A percentile compares a stretch with the other conserved stretches of the same genome.
Evolutionary conservation across 2,797 vertebrate genomes (phyloP).

Genomic region (Kryptolebias ocellatus): DNA sequence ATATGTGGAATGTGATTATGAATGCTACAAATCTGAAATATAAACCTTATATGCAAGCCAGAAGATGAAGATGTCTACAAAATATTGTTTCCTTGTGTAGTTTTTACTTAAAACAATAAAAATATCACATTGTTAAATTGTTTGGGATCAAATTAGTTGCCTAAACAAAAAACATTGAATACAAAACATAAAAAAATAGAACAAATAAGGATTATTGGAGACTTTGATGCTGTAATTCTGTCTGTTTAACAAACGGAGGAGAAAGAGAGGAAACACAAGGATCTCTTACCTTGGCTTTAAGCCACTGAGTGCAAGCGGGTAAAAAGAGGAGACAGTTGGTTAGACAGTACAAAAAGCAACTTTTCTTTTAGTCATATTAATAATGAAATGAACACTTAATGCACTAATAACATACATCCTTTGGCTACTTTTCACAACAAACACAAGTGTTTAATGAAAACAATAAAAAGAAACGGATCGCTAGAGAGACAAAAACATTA

Average conservation of each 20-base stretch:
- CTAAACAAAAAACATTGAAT: not conserved
- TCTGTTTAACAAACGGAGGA: constrained; percentile 15
- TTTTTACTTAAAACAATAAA: not conserved
- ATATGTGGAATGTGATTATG: no score
- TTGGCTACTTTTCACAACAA: not conserved
- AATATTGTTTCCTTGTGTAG: not conserved
- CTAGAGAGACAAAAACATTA: no score
- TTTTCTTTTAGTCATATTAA: constrained; percentile 18
- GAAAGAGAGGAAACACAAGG: constrained; percentile 76
- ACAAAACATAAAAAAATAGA: not conserved
- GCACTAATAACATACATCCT: not conserved
- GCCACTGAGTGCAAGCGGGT: constrained; percentile 97
- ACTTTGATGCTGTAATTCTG: not conserved
- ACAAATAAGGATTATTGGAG: not conserved
- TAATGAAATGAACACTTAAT: not conserved
- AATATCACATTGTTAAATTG: no score
- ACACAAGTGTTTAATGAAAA: not conserved
- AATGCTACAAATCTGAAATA: not conserved
- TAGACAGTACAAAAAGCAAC: constrained; percentile 43
- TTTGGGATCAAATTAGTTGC: not conserved
- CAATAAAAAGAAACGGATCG: not conserved
- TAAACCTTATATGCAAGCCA: not conserved
- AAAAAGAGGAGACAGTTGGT: constrained; percentile 83
- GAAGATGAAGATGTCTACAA: not conserved
- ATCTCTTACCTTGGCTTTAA: constrained; percentile 99